A percentile compares a stretch with the other conserved stretches of the same genome.
phyloP scores from a whole-genome alignment of 2,888 invertebrate species.

The Oegoconia quadripuncta region DNA sequence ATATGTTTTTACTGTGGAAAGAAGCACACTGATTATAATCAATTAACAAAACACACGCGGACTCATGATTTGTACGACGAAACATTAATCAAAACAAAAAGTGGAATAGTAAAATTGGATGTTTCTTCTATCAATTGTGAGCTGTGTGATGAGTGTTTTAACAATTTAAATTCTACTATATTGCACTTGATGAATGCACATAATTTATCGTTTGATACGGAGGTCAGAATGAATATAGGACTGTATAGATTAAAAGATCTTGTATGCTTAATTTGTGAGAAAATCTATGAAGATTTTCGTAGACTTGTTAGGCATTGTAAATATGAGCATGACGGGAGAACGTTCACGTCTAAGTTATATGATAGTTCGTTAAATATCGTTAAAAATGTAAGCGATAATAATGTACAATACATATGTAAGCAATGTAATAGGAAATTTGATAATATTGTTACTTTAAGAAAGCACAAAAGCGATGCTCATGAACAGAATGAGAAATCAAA shows the following conservation, averaged over 20 bases:
- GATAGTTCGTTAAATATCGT: no score
- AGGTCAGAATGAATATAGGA: slow-evolving; percentile 17
- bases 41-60: neutral
- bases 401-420: neutral
- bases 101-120: slow-evolving; percentile 24
- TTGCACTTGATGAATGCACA: slow-evolving; percentile 23
- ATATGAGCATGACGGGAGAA: slow-evolving; percentile 13
- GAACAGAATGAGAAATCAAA: neutral
- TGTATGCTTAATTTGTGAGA: slow-evolving; percentile 25
- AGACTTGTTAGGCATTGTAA: slow-evolving; percentile 15
- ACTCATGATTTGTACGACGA: slow-evolving; percentile 11
- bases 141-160: slow-evolving; percentile 23
- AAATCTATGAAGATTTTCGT: slow-evolving; percentile 15
- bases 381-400: no score
- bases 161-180: slow-evolving; percentile 20
- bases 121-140: slow-evolving; percentile 28
- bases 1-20: slow-evolving; percentile 29
- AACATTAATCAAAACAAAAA: neutral
- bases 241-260: slow-evolving; percentile 21
- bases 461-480: neutral
- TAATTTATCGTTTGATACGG: slow-evolving; percentile 17
- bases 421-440: neutral
- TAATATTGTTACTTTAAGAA: neutral
- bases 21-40: neutral
- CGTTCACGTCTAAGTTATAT: no score